Percentiles rank a stretch among this genome's conserved stretches.
phyloP scores from a whole-genome alignment of 2,888 invertebrate species.

The Hesperia comma region DNA sequence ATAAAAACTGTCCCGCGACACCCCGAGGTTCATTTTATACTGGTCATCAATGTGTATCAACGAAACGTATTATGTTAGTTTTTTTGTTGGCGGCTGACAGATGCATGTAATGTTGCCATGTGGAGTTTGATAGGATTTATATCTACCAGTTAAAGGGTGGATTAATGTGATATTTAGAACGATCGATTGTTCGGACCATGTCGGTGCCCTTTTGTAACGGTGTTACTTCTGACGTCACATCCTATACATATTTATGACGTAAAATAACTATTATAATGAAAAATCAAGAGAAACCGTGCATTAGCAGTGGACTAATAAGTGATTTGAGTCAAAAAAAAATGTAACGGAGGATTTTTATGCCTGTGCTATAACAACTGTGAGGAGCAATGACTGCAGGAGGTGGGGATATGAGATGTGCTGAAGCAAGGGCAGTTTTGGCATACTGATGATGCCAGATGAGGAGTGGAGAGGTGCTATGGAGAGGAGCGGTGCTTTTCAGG shows the following conservation, averaged over 20 bases:
- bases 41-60: constrained; percentile 68
- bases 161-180: constrained; percentile 42
- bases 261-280: no score
- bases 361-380: no score
- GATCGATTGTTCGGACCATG: constrained; percentile 35
- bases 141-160: constrained; percentile 46
- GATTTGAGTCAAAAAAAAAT: no score
- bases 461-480: no score
- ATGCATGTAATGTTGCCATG: constrained; percentile 79
- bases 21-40: constrained; percentile 39
- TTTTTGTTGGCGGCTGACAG: constrained; percentile 78
- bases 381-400: no score
- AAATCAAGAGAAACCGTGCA: no score
- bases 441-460: no score
- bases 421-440: no score
- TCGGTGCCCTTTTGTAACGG: constrained; percentile 8
- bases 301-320: no score
- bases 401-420: no score
- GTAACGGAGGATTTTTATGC: no score
- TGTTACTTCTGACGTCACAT: background rate
- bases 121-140: constrained; percentile 61
- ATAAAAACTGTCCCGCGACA: background rate
- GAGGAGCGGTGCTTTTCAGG: no score
- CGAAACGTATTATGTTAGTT: constrained; percentile 61
- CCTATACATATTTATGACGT: background rate